Conservation (phyloP, 2,888 invertebrate species). For the Parelbella ahira region DNA sequence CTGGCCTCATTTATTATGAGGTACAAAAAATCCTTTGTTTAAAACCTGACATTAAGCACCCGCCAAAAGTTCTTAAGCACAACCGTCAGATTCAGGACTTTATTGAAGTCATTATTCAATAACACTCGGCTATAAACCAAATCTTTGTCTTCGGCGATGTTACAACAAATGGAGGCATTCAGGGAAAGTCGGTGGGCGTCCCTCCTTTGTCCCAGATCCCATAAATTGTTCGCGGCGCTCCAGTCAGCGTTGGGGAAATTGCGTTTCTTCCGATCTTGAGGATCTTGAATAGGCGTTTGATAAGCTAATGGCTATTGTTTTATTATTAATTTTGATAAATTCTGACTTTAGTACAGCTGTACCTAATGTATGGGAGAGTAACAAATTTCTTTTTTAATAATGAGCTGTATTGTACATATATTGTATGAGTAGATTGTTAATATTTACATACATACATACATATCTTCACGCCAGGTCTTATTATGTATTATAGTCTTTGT, state of each 20-base stretch:
- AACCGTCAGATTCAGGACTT: slow-evolving; percentile 20
- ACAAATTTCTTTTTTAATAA: too few relatives aligned
- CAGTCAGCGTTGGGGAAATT: slow-evolving; percentile 42
- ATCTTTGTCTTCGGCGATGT: slow-evolving; percentile 41
- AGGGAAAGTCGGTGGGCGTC: slow-evolving; percentile 42
- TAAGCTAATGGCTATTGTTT: slow-evolving; percentile 63
- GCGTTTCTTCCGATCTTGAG: slow-evolving; percentile 39
- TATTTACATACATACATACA: too few relatives aligned
- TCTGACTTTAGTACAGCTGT: slow-evolving; percentile 27
- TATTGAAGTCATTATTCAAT: slow-evolving; percentile 28
- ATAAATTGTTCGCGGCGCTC: slow-evolving; percentile 50
- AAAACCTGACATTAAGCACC: slow-evolving; percentile 14
- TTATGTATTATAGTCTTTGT: too few relatives aligned
- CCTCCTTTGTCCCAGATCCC: slow-evolving; percentile 46
- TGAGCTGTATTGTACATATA: too few relatives aligned
- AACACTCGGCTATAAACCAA: slow-evolving; percentile 34
- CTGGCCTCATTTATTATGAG: too few relatives aligned
- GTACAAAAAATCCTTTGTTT: slow-evolving; percentile 10
- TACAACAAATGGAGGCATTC: slow-evolving; percentile 44
- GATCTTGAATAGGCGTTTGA: slow-evolving; percentile 45
- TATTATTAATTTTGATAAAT: slow-evolving; percentile 69
- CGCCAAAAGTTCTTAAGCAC: slow-evolving; percentile 26
- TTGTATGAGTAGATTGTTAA: too few relatives aligned
- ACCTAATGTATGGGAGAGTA: too few relatives aligned
- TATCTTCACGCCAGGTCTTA: too few relatives aligned